Evolutionary conservation across 2,888 invertebrate species (phyloP).

Genomic region (Coenonympha glycerion): DNA sequence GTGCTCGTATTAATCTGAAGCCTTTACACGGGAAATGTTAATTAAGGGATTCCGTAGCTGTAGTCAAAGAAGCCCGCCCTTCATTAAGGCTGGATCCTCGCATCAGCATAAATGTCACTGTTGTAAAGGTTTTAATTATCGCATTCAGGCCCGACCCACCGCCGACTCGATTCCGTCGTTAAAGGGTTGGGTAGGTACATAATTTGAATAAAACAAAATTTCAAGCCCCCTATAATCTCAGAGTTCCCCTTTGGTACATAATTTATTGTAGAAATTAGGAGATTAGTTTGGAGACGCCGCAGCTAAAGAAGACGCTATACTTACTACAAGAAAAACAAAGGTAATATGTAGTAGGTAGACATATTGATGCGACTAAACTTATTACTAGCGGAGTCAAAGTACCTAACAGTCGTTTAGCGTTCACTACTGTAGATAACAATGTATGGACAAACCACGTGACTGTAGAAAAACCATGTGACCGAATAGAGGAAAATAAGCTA

Average conservation of each 20-base stretch:
- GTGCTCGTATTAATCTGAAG: constrained; percentile 27
- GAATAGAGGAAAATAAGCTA: too few relatives aligned
- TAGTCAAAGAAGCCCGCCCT: constrained; percentile 56
- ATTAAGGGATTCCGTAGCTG: constrained; percentile 36
- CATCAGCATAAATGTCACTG: constrained; percentile 71
- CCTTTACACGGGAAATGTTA: constrained; percentile 35
- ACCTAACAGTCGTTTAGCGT: too few relatives aligned
- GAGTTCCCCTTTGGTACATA: constrained; percentile 24
- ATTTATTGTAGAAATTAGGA: constrained; percentile 11
- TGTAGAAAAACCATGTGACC: too few relatives aligned
- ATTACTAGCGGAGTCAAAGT: too few relatives aligned
- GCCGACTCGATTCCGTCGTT: constrained; percentile 40
- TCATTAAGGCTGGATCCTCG: constrained; percentile 56
- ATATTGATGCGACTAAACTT: too few relatives aligned
- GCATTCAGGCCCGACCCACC: constrained; percentile 50
- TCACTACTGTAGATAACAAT: too few relatives aligned
- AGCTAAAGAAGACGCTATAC: too few relatives aligned
- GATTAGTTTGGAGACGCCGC: constrained; percentile 11
- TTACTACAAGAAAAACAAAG: too few relatives aligned
- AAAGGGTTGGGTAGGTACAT: constrained; percentile 48
- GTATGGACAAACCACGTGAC: too few relatives aligned
- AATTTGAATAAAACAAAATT: constrained; percentile 41
- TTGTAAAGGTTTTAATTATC: constrained; percentile 66
- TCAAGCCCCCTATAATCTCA: constrained; percentile 31
- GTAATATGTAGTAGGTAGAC: too few relatives aligned